These are phyloP conservation scores for Sesia bembeciformis DNA, from an alignment of 2,888 invertebrate genomes.

Conservation along the genomic window DNA sequence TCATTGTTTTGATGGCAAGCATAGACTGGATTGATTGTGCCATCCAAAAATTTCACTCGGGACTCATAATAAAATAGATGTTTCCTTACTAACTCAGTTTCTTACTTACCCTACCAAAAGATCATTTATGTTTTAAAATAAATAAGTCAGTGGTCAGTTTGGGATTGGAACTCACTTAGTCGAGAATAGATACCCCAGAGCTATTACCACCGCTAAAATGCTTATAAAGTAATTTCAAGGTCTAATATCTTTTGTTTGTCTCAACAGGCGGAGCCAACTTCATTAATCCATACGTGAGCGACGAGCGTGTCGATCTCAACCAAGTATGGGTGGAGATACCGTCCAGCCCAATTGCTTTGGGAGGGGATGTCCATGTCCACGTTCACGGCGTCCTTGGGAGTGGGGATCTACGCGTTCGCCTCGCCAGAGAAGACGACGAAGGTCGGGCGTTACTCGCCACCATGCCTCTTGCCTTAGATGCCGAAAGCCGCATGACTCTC, in stretches of 20 bases:
- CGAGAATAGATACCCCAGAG: no score
- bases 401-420: conserved; percentile 45
- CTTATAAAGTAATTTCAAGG: no score
- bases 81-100: no score
- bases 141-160: no score
- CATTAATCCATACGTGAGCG: conserved; percentile 52
- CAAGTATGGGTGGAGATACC: conserved; percentile 80
- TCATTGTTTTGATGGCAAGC: no score
- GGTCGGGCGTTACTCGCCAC: conserved; percentile 49
- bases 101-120: no score
- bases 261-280: conserved; percentile 49
- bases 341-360: conserved; percentile 83
- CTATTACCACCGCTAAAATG: no score
- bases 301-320: conserved; percentile 48
- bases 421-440: conserved; percentile 67
- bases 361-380: conserved; percentile 84
- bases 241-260: not conserved
- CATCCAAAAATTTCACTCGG: no score
- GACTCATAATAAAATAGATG: no score
- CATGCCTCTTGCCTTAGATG: conserved; percentile 66
- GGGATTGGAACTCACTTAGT: no score
- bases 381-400: conserved; percentile 70
- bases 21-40: no score
- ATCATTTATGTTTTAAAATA: no score
- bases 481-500: conserved; percentile 66